These are phyloP conservation scores for Masnerella sp. DNA, from an alignment of 2,888 invertebrate genomes.

Conservation along the genomic window DNA sequence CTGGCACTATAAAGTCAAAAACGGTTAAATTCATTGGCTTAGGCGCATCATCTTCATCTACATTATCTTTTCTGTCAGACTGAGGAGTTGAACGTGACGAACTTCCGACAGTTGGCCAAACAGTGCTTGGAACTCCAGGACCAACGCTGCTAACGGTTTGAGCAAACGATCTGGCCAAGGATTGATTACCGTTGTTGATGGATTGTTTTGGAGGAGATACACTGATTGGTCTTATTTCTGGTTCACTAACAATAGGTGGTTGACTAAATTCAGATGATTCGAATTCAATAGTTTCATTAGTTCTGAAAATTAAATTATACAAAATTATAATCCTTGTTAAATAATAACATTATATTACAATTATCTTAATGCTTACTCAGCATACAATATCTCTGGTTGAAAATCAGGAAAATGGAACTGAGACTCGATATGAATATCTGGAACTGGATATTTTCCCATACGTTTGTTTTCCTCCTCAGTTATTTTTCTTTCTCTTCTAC, in stretches of 20 bases:
- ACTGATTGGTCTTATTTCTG: neutral
- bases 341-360: too few species aligned
- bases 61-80: neutral
- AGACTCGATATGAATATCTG: slow-evolving; percentile 83
- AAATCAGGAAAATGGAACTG: slow-evolving; percentile 63
- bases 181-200: slow-evolving; percentile 4
- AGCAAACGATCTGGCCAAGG: slow-evolving; percentile 40
- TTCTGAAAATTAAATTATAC: slow-evolving; percentile 4
- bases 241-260: too few species aligned
- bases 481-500: slow-evolving; percentile 87
- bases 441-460: slow-evolving; percentile 83
- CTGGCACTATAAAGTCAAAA: slow-evolving; percentile 39
- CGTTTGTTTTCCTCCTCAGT: slow-evolving; percentile 84
- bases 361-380: slow-evolving; percentile 26
- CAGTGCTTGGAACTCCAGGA: neutral
- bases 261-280: too few species aligned
- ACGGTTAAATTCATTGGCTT: slow-evolving; percentile 43
- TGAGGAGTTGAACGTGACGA: slow-evolving; percentile 7
- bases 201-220: neutral
- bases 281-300: slow-evolving; percentile 1
- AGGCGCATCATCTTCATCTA: slow-evolving; percentile 13
- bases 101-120: slow-evolving; percentile 35
- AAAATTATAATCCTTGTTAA: too few species aligned
- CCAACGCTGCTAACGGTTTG: slow-evolving; percentile 34
- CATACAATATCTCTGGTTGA: slow-evolving; percentile 36